A percentile compares a stretch with the other conserved stretches of the same genome.
Conservation (phyloP, 2,797 vertebrate genomes). For the Lagodon rhomboides region DNA sequence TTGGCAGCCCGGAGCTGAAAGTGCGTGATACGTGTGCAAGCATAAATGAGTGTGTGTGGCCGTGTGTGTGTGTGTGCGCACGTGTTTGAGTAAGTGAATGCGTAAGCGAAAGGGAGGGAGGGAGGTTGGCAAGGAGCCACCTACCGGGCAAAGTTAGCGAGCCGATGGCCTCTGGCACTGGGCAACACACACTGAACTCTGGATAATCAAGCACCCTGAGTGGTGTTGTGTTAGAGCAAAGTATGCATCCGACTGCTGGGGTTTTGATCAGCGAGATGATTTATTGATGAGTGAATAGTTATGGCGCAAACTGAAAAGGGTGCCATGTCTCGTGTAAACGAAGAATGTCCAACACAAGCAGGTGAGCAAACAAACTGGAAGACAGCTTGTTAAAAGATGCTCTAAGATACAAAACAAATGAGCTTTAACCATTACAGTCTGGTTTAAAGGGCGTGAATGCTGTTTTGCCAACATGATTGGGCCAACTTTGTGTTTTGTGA, state of each 20-base stretch:
- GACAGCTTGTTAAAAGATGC: conserved; percentile 24
- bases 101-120: background rate
- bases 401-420: background rate
- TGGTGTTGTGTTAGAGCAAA: conserved; percentile 10
- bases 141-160: conserved; percentile 59
- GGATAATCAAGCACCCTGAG: conserved; percentile 1
- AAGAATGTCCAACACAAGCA: background rate
- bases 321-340: background rate
- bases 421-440: background rate
- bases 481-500: conserved; percentile 25
- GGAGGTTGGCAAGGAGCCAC: conserved; percentile 42
- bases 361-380: conserved; percentile 24
- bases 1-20: conserved; percentile 58
- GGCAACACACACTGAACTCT: conserved; percentile 8
- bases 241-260: background rate
- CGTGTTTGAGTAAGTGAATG: conserved; percentile 33
- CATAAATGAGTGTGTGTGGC: conserved; percentile 25
- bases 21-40: conserved; percentile 28
- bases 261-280: conserved; percentile 10
- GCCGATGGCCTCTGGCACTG: conserved; percentile 53
- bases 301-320: background rate
- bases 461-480: background rate
- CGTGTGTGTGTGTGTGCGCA: background rate
- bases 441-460: conserved; percentile 3
- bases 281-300: background rate